Percentiles rank a stretch among this genome's conserved stretches.
Conservation (phyloP, 2,888 invertebrate genomes). For the Coelopa pilipes region DNA sequence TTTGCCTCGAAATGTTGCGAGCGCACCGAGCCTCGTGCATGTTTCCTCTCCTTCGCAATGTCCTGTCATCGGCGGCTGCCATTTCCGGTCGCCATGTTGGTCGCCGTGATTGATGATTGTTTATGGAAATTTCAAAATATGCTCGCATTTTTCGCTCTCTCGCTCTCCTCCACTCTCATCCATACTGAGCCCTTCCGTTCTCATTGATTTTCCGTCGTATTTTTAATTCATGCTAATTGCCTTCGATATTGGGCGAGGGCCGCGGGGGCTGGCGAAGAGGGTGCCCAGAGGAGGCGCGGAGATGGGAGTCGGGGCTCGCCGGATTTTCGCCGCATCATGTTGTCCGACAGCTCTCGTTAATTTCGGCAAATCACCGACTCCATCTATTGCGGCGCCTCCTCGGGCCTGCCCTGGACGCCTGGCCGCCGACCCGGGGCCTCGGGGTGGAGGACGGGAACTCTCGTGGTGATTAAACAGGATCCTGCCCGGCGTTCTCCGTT, state of each 20-base stretch:
- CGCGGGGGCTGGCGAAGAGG: not conserved
- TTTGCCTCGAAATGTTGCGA: too few species aligned
- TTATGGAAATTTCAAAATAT: constrained; percentile 25
- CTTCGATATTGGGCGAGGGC: constrained; percentile 40
- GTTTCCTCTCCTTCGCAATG: too few species aligned
- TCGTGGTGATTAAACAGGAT: too few species aligned
- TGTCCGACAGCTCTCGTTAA: constrained; percentile 37
- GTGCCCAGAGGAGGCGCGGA: constrained; percentile 7
- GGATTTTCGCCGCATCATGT: constrained; percentile 31
- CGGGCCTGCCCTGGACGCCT: too few species aligned
- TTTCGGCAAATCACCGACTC: constrained; percentile 43
- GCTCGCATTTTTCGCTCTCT: not conserved
- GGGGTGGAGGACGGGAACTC: too few species aligned
- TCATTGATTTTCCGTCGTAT: constrained; percentile 14
- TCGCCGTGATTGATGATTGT: constrained; percentile 27
- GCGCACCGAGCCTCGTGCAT: too few species aligned
- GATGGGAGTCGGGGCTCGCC: not conserved
- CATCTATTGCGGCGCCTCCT: not conserved
- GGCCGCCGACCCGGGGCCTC: too few species aligned
- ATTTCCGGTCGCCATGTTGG: not conserved
- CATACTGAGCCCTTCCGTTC: not conserved
- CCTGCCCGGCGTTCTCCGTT: too few species aligned
- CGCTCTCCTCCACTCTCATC: not conserved
- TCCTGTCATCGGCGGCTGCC: not conserved
- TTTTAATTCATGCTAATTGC: constrained; percentile 46